These are phyloP conservation scores for Heliocidaris erythrogramma DNA, from an alignment of 35 echinoderm and acorn worm species.

Conservation along the genomic window DNA sequence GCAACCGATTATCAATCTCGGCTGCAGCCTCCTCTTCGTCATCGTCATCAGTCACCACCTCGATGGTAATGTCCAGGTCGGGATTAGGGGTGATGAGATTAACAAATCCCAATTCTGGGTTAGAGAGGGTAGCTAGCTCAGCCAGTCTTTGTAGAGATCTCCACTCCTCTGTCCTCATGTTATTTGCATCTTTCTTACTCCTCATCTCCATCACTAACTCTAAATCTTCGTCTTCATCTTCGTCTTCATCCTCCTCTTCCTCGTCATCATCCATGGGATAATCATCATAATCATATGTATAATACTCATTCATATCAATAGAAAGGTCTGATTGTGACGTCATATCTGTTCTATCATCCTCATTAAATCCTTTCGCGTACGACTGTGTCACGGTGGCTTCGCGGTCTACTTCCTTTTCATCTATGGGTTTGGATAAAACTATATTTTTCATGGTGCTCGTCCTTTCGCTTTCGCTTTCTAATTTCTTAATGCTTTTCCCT, in stretches of 20 bases:
- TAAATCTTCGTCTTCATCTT: slow-evolving; percentile 22
- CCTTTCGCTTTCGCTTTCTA: background rate
- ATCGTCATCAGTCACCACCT: slow-evolving; percentile 45
- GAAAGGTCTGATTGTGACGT: slow-evolving; percentile 11
- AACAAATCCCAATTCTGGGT: slow-evolving; percentile 57
- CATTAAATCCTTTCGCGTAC: background rate
- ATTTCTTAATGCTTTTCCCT: background rate
- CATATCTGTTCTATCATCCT: background rate
- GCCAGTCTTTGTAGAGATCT: slow-evolving; percentile 48
- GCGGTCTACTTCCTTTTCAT: background rate
- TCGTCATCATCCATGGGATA: slow-evolving; percentile 53
- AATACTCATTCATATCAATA: slow-evolving; percentile 49
- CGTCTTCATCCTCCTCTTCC: slow-evolving; percentile 23
- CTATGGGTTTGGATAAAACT: background rate
- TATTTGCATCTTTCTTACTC: slow-evolving; percentile 59
- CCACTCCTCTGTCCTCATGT: slow-evolving; percentile 16
- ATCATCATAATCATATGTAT: slow-evolving; percentile 60
- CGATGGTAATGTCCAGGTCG: slow-evolving; percentile 70
- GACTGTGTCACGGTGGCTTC: background rate
- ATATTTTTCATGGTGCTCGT: background rate
- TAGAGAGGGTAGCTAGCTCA: slow-evolving; percentile 52
- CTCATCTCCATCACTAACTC: slow-evolving; percentile 17
- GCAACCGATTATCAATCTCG: slow-evolving; percentile 1
- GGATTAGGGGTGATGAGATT: slow-evolving; percentile 67
- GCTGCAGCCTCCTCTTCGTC: slow-evolving; percentile 23